Evolutionary conservation across 2,113 vertebrate species (phyloP).

Genomic region (Fulica atra): DNA sequence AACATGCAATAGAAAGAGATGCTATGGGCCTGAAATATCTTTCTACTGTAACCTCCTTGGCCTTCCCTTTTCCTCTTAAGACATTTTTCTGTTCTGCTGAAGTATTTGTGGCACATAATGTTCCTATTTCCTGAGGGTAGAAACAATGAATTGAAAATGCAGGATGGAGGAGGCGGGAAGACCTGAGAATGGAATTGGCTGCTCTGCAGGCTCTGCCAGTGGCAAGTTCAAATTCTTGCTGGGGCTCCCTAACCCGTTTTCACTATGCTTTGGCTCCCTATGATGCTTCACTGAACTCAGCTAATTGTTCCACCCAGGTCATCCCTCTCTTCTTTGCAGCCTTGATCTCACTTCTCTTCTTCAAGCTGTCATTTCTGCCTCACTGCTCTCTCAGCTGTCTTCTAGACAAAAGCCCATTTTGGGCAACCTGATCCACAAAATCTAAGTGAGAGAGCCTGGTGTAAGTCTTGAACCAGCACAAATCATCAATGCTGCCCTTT

Average conservation of each 20-base stretch:
- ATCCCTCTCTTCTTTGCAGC: background rate
- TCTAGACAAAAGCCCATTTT: background rate
- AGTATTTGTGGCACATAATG: constrained; percentile 8
- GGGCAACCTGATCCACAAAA: background rate
- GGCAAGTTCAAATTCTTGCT: constrained; percentile 23
- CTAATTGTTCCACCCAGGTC: background rate
- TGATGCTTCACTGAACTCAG: background rate
- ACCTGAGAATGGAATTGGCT: background rate
- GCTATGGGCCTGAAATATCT: constrained; percentile 27
- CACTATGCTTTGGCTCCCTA: background rate
- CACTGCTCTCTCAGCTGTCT: background rate
- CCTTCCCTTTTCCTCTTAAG: constrained; percentile 15
- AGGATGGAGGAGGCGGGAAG: constrained; percentile 34
- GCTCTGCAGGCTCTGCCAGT: constrained; percentile 27
- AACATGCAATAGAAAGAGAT: background rate
- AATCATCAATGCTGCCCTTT: background rate
- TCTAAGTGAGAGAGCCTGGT: background rate
- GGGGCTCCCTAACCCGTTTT: background rate
- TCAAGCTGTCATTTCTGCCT: background rate
- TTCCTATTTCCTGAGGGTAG: constrained; percentile 33
- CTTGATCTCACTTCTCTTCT: background rate
- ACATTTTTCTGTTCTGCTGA: constrained; percentile 21
- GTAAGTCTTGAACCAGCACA: background rate
- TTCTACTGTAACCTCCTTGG: background rate
- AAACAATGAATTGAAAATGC: constrained; percentile 27